Evolutionary conservation across 2,797 vertebrate genomes (phyloP).

Genomic region (Melanogrammus aeglefinus): DNA sequence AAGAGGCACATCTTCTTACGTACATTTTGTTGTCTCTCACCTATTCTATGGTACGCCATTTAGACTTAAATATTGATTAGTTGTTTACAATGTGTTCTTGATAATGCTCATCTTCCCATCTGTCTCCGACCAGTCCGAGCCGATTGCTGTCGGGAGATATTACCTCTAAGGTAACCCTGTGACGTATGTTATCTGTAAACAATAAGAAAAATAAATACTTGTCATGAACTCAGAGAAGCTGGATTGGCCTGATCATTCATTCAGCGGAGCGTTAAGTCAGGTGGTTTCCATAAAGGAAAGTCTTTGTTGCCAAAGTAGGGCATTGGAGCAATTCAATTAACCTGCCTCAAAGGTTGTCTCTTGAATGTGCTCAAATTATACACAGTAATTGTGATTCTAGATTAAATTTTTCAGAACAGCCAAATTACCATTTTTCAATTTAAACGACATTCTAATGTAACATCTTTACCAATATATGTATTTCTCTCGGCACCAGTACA

Average conservation of each 20-base stretch:
- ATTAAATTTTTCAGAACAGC: not conserved
- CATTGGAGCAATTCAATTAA: not conserved
- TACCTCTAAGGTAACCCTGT: conserved; percentile 74
- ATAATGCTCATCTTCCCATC: conserved; percentile 67
- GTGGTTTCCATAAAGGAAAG: conserved; percentile 18
- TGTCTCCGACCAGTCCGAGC: conserved; percentile 60
- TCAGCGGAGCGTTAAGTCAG: conserved; percentile 37
- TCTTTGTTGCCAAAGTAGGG: conserved; percentile 42
- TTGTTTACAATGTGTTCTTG: conserved; percentile 78
- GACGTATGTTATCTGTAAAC: conserved; percentile 73
- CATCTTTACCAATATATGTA: conserved; percentile 44
- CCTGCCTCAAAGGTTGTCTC: not conserved
- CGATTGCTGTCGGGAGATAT: conserved; percentile 65
- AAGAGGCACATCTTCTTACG: conserved; percentile 73
- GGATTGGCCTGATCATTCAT: conserved; percentile 61
- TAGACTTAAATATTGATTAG: conserved; percentile 74
- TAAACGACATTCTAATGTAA: conserved; percentile 35
- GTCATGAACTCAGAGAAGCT: conserved; percentile 68
- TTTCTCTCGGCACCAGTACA: conserved; percentile 36
- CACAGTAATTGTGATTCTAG: not conserved
- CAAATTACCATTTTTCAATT: not conserved
- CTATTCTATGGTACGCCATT: conserved; percentile 75
- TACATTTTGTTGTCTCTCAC: conserved; percentile 75
- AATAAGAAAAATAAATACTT: conserved; percentile 75
- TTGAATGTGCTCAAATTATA: not conserved